Evolutionary conservation across 2,113 vertebrate species (phyloP).

Genomic region (Crotalus tigris): DNA sequence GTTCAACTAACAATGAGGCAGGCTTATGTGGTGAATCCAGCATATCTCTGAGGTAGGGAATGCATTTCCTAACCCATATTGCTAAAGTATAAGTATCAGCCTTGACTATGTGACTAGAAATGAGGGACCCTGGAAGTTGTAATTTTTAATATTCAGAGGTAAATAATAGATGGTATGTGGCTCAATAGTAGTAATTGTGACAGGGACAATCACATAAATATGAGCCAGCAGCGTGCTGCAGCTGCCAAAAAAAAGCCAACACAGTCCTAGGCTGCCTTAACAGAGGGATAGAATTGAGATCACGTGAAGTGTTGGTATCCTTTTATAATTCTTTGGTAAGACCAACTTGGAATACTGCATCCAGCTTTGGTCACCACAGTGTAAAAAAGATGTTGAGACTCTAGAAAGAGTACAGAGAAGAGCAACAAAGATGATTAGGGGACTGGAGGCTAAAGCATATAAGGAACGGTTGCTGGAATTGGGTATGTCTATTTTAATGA

Average conservation of each 20-base stretch:
- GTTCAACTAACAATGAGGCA: neutral
- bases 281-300: neutral
- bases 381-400: neutral
- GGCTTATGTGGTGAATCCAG: neutral
- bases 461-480: neutral
- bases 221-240: neutral
- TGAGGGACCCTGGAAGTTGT: neutral
- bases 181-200: neutral
- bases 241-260: neutral
- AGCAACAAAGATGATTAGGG: neutral
- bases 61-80: neutral
- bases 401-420: neutral
- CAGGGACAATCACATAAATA: neutral
- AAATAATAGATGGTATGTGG: neutral
- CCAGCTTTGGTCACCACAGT: neutral
- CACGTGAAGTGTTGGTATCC: neutral
- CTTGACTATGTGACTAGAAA: neutral
- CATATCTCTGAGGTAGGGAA: neutral
- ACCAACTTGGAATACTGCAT: neutral
- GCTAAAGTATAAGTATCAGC: neutral
- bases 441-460: neutral
- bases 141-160: neutral
- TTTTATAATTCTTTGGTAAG: neutral
- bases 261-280: neutral
- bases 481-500: neutral